Conservation (phyloP, 2,797 vertebrate genomes). For the Mastacembelus armatus region DNA sequence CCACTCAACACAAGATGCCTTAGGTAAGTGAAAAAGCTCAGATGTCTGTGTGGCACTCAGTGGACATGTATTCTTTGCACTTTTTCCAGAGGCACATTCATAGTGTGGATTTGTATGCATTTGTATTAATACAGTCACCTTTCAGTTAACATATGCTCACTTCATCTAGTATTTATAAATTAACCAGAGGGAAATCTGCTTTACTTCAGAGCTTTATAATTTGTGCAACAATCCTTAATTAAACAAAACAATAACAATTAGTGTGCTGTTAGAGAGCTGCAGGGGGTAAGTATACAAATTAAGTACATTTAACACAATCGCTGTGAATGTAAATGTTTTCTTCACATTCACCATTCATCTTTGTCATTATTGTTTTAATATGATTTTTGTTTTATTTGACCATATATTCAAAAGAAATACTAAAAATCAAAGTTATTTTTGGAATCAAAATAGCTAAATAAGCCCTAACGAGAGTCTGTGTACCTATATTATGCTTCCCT, state of each 20-base stretch:
- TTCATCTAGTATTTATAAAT: background rate
- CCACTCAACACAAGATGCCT: slow-evolving; percentile 99
- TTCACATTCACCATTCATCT: too few species aligned
- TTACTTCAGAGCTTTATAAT: slow-evolving; percentile 8
- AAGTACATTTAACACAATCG: too few species aligned
- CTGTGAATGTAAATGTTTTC: background rate
- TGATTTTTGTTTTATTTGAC: too few species aligned
- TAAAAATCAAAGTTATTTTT: too few species aligned
- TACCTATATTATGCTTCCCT: background rate
- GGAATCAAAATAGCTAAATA: too few species aligned
- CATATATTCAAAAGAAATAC: too few species aligned
- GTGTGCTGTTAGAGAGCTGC: background rate
- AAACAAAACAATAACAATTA: background rate
- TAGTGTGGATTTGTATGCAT: slow-evolving; percentile 21
- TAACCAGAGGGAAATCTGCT: slow-evolving; percentile 3
- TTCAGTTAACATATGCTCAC: slow-evolving; percentile 1
- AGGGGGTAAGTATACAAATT: background rate
- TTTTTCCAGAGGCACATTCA: background rate
- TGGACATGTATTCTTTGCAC: too few species aligned
- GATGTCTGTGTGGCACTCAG: too few species aligned
- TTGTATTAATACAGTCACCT: slow-evolving; percentile 5
- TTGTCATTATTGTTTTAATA: too few species aligned
- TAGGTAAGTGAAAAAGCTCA: slow-evolving; percentile 88
- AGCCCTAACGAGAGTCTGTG: background rate
- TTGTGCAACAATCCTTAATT: background rate